phyloP scores from a whole-genome alignment of 2,797 vertebrate species.

The Bovichtus diacanthus region DNA sequence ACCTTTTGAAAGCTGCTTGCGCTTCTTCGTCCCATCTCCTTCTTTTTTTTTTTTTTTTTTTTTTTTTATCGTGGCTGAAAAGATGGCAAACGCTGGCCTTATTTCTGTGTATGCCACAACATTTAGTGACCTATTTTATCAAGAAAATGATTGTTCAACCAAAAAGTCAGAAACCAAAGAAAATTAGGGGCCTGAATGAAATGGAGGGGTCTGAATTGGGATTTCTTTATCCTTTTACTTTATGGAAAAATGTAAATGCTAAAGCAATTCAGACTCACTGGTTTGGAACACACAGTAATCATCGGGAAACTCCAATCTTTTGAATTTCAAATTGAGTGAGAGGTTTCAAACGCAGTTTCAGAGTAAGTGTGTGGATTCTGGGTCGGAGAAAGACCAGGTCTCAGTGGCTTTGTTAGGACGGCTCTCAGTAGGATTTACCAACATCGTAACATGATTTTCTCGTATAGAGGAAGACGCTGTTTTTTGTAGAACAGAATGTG shows the following conservation, averaged over 20 bases:
- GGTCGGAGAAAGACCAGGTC: constrained; percentile 33
- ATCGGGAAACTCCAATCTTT: neutral
- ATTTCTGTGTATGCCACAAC: constrained; percentile 23
- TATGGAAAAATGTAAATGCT: constrained; percentile 4
- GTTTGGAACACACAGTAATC: constrained; percentile 14
- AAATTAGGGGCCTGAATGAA: neutral
- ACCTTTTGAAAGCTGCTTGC: constrained; percentile 53
- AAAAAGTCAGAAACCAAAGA: neutral
- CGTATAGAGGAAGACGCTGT: constrained; percentile 46
- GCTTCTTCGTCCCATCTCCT: constrained; percentile 47
- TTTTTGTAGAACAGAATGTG: constrained; percentile 52
- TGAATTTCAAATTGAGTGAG: constrained; percentile 8
- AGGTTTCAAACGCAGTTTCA: constrained; percentile 4
- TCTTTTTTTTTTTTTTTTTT: no score
- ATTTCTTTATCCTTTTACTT: constrained; percentile 8
- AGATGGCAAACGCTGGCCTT: constrained; percentile 40
- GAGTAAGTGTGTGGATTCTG: constrained; percentile 35
- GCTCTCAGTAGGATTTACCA: constrained; percentile 57
- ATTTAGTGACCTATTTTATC: constrained; percentile 17
- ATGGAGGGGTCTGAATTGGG: neutral
- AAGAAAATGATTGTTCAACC: neutral
- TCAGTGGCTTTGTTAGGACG: constrained; percentile 46
- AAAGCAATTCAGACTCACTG: constrained; percentile 37
- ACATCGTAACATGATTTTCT: constrained; percentile 50
- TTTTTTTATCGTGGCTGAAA: constrained; percentile 38